Conservation (phyloP, 2,888 invertebrate genomes). For the Cheilosia soror region DNA sequence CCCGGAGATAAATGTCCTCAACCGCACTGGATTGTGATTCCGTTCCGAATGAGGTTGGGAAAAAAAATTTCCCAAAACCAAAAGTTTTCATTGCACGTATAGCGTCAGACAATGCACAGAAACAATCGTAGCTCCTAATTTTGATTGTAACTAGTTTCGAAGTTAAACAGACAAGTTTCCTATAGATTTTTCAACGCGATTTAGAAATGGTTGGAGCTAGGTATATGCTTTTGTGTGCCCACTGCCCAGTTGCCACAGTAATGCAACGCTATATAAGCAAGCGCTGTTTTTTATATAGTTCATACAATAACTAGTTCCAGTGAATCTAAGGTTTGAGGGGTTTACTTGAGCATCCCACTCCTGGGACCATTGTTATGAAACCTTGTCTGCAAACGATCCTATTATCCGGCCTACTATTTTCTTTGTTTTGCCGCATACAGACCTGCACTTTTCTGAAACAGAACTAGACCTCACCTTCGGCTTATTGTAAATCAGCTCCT, state of each 20-base stretch:
- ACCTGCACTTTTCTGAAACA: too few species aligned
- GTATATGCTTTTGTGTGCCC: neutral
- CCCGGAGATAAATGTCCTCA: constrained; percentile 50
- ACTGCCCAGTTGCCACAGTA: neutral
- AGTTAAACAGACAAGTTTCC: constrained; percentile 10
- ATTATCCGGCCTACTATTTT: too few species aligned
- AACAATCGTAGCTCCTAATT: constrained; percentile 40
- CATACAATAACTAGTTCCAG: too few species aligned
- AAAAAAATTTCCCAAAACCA: constrained; percentile 69
- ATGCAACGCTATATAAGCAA: too few species aligned
- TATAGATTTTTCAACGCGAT: neutral
- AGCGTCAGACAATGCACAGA: constrained; percentile 1
- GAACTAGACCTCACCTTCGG: too few species aligned
- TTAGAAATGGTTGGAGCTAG: neutral
- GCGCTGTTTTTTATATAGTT: too few species aligned
- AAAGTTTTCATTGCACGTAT: constrained; percentile 48
- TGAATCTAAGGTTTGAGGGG: too few species aligned
- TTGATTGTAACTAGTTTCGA: constrained; percentile 43
- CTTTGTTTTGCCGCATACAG: too few species aligned
- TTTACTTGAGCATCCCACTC: too few species aligned
- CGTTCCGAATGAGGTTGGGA: constrained; percentile 43
- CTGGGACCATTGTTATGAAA: too few species aligned
- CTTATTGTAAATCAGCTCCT: too few species aligned
- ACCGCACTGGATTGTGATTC: constrained; percentile 43
- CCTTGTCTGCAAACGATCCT: too few species aligned